Evolutionary conservation across 1,140 invertebrate species (phyloP).

Genomic region (Caerostris extrusa): DNA sequence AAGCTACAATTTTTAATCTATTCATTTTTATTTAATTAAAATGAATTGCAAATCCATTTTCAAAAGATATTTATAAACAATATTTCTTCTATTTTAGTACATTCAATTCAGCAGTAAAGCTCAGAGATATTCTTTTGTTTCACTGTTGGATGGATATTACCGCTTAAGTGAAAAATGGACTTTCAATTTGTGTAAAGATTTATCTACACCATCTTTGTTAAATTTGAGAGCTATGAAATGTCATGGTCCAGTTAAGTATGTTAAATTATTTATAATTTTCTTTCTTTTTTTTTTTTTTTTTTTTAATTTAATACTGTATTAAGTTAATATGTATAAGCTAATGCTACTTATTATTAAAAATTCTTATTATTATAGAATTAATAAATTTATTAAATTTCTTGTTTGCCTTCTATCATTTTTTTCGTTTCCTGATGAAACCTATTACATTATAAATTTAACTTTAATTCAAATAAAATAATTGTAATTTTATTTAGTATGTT

Average conservation of each 20-base stretch:
- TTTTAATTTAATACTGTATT: not conserved
- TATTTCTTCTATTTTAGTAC: conserved; percentile 82
- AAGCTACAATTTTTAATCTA: not conserved
- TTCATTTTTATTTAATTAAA: not conserved
- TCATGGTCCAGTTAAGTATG: conserved; percentile 91
- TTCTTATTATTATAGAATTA: too few species aligned
- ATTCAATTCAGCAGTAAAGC: conserved; percentile 86
- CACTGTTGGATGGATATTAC: conserved; percentile 93
- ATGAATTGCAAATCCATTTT: not conserved
- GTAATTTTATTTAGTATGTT: too few species aligned
- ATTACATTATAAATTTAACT: too few species aligned
- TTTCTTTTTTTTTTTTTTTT: not conserved
- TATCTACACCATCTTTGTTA: conserved; percentile 88
- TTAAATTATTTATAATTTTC: not conserved
- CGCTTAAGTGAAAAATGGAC: conserved; percentile 93
- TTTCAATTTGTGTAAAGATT: conserved; percentile 91
- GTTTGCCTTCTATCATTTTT: too few species aligned
- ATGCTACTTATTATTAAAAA: too few species aligned
- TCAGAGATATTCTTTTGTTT: conserved; percentile 90
- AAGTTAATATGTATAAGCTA: not conserved
- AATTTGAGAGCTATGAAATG: conserved; percentile 89
- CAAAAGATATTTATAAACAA: not conserved
- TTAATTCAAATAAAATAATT: too few species aligned
- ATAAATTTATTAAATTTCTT: too few species aligned
- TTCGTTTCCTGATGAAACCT: too few species aligned